phyloP scores from a whole-genome alignment of 2,888 invertebrate genomes.

The Yponomeuta sedellus region DNA sequence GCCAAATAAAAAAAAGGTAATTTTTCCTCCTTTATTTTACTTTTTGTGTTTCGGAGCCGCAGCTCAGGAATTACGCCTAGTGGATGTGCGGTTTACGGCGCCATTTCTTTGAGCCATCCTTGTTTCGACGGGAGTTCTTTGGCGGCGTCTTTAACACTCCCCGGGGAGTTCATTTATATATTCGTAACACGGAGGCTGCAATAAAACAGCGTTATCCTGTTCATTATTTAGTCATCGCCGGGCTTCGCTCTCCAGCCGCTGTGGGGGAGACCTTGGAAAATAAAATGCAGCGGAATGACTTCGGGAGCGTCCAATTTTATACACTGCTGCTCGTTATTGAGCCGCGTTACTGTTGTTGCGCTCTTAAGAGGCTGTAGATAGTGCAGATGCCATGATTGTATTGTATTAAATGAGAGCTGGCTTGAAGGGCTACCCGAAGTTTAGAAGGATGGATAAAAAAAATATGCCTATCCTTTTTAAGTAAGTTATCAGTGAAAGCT shows the following conservation, averaged over 20 bases:
- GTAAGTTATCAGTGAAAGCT: no score
- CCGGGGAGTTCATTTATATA: slow-evolving; percentile 73
- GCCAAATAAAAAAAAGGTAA: slow-evolving; percentile 8
- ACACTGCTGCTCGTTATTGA: slow-evolving; percentile 16
- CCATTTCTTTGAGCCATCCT: slow-evolving; percentile 66
- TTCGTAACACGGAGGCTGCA: slow-evolving; percentile 72
- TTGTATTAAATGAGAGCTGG: neutral
- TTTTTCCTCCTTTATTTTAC: slow-evolving; percentile 15
- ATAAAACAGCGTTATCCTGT: slow-evolving; percentile 75
- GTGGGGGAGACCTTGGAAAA: slow-evolving; percentile 34
- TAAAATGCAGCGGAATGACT: slow-evolving; percentile 68
- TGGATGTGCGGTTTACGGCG: slow-evolving; percentile 68
- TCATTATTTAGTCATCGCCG: slow-evolving; percentile 76
- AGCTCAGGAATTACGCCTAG: slow-evolving; percentile 58
- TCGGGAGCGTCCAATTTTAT: slow-evolving; percentile 22
- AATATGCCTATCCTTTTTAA: no score
- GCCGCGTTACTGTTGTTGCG: slow-evolving; percentile 5
- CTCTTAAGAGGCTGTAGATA: slow-evolving; percentile 4
- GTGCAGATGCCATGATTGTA: slow-evolving; percentile 8
- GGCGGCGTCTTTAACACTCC: slow-evolving; percentile 74
- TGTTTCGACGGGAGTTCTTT: slow-evolving; percentile 71
- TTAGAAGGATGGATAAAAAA: no score
- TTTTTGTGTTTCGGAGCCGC: slow-evolving; percentile 14
- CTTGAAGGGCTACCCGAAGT: no score
- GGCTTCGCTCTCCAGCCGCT: slow-evolving; percentile 39